phyloP scores from a whole-genome alignment of 2,113 vertebrate genomes.

The Brachirus orientalis region DNA sequence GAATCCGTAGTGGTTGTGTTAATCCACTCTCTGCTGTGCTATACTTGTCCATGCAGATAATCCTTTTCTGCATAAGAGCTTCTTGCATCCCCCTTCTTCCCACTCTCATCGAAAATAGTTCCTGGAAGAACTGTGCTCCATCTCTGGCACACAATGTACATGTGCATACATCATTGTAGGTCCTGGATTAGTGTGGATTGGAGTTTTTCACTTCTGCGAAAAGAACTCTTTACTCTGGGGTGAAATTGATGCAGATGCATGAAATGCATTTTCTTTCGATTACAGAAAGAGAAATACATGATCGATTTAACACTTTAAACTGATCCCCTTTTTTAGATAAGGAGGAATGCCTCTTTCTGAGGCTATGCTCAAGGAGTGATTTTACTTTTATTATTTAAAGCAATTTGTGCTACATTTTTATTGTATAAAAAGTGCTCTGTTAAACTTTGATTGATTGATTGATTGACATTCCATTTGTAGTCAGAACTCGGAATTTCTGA shows the following conservation, averaged over 20 bases:
- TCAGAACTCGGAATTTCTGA: no score
- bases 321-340: no score
- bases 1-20: conserved; percentile 49
- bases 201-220: neutral
- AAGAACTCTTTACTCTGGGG: neutral
- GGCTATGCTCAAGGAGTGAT: no score
- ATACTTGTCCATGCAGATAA: conserved; percentile 71
- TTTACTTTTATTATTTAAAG: no score
- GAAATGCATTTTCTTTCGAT: neutral
- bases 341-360: no score
- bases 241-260: neutral
- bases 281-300: neutral
- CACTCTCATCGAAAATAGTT: neutral
- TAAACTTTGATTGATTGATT: no score
- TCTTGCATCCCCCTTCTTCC: conserved; percentile 17
- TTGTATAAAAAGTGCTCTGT: no score
- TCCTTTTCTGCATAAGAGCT: conserved; percentile 49
- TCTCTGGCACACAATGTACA: neutral
- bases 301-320: neutral
- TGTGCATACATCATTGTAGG: neutral
- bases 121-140: neutral
- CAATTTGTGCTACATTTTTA: no score
- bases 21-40: conserved; percentile 65
- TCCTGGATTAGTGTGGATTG: neutral
- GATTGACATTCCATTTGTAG: no score